phyloP scores from a whole-genome alignment of 2,113 vertebrate genomes.

The Megaceryle maxima region DNA sequence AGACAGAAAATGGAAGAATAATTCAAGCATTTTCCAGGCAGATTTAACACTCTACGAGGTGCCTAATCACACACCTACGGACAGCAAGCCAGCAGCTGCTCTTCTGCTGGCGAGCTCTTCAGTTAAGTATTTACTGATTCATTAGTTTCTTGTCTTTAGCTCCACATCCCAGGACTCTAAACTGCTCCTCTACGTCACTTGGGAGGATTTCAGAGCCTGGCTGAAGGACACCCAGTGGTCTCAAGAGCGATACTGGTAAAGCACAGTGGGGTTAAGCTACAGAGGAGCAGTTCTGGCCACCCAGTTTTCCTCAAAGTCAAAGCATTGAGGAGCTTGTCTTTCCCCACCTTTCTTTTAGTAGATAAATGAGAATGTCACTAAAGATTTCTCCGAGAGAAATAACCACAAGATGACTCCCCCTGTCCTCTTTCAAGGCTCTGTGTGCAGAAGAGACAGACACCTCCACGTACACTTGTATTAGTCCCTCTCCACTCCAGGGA shows the following conservation, averaged over 20 bases:
- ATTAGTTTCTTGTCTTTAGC: not conserved
- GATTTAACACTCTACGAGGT: not conserved
- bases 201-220: not conserved
- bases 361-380: not conserved
- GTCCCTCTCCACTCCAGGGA: not conserved
- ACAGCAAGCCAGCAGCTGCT: not conserved
- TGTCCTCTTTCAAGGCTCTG: not conserved
- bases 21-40: not conserved
- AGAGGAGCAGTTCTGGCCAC: not conserved
- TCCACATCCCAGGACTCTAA: not conserved
- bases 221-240: not conserved
- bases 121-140: not conserved
- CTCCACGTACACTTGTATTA: not conserved
- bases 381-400: not conserved
- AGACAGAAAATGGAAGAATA: not conserved
- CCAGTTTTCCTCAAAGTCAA: not conserved
- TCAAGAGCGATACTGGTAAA: not conserved
- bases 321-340: not conserved
- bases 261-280: not conserved
- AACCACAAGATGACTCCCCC: not conserved
- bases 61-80: not conserved
- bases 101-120: not conserved
- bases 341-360: not conserved
- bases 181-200: not conserved
- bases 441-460: not conserved